phyloP scores from a whole-genome alignment of 2,888 invertebrate genomes.

The Chaitophorus viminalis region DNA sequence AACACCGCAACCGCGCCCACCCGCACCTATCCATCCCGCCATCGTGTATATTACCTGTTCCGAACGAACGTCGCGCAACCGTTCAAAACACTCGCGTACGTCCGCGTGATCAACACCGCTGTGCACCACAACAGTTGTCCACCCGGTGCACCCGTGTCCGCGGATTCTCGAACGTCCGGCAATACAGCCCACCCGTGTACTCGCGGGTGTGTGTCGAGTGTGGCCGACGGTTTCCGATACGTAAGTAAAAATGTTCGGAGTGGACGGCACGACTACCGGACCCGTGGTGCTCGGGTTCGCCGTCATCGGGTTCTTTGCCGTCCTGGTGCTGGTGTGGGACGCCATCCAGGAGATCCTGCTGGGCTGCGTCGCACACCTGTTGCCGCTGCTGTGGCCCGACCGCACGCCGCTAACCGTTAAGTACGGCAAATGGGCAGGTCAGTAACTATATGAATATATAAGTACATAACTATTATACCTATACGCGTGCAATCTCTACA shows the following conservation, averaged over 20 bases:
- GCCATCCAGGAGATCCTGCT: constrained; percentile 74
- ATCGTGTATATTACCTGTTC: no score
- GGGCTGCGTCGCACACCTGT: constrained; percentile 72
- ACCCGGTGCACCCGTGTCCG: not conserved
- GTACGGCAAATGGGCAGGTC: constrained; percentile 90
- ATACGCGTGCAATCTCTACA: no score
- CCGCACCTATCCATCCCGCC: no score
- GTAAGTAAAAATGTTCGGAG: not conserved
- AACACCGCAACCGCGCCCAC: no score
- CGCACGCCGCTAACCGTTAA: constrained; percentile 70
- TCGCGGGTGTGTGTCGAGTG: no score
- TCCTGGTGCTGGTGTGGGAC: constrained; percentile 71
- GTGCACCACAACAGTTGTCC: not conserved
- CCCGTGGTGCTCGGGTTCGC: constrained; percentile 65
- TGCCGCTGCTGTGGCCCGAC: constrained; percentile 72
- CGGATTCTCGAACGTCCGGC: not conserved
- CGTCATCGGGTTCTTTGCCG: constrained; percentile 70
- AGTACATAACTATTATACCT: no score
- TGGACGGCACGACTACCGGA: not conserved
- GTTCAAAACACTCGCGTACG: not conserved
- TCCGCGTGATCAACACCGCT: not conserved
- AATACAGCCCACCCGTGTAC: no score
- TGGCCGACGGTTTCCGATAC: not conserved
- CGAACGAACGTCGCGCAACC: not conserved
- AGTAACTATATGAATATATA: constrained; percentile 68